phyloP scores from a whole-genome alignment of 2,113 vertebrate genomes.

The Gadus chalcogrammus region DNA sequence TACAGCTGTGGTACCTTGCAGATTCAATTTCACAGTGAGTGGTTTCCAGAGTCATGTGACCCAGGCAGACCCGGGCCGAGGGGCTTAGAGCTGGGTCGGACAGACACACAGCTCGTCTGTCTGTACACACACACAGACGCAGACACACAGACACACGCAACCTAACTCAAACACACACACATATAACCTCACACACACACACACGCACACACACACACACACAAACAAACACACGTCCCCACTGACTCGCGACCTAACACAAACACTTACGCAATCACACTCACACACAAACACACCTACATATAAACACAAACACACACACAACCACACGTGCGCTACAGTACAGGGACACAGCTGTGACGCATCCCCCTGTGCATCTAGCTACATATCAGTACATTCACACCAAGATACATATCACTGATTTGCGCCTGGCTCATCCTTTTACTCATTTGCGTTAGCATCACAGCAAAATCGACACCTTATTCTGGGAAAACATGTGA shows the following conservation, averaged over 20 bases:
- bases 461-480: no score
- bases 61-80: constrained; percentile 55
- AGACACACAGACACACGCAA: background rate
- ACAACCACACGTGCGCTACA: background rate
- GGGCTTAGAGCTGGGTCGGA: constrained; percentile 57
- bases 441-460: background rate
- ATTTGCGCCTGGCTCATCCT: background rate
- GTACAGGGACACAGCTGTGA: constrained; percentile 26
- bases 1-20: constrained; percentile 38
- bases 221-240: background rate
- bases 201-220: background rate
- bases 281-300: background rate
- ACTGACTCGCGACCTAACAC: no score
- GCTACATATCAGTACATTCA: constrained; percentile 18
- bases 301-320: background rate
- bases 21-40: constrained; percentile 64
- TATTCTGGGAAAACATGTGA: no score
- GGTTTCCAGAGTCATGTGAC: constrained; percentile 66
- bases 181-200: background rate
- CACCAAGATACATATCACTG: background rate
- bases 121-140: background rate
- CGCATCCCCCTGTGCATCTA: constrained; percentile 17
- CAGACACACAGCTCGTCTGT: constrained; percentile 28
- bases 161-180: no score
- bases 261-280: background rate